Percentiles rank a stretch among this genome's conserved stretches.
Conservation (phyloP, 35 echinoderm and acorn worm species). For the Heliocidaris erythrogramma region DNA sequence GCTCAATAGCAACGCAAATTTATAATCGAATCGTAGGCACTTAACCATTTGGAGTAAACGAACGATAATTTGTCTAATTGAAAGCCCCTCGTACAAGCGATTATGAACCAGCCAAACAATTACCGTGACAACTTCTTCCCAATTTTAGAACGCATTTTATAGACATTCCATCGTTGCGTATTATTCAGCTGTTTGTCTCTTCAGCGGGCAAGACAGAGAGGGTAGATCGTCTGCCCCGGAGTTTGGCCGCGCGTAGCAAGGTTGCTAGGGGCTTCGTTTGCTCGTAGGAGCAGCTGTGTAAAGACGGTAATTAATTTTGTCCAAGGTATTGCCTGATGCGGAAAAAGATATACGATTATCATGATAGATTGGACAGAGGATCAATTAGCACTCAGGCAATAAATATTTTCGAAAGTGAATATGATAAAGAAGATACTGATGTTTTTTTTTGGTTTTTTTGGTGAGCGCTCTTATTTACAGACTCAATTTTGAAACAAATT, state of each 20-base stretch:
- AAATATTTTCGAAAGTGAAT: not conserved
- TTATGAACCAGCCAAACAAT: not conserved
- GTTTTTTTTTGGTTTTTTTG: too few relatives aligned
- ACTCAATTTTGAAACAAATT: too few relatives aligned
- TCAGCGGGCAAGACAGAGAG: not conserved
- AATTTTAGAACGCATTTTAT: not conserved
- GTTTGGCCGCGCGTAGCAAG: not conserved
- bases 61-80: constrained; percentile 48
- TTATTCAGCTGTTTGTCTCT: constrained; percentile 29
- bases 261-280: not conserved
- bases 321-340: not conserved
- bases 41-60: constrained; percentile 11
- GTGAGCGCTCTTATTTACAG: too few relatives aligned
- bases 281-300: not conserved
- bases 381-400: not conserved
- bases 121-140: not conserved
- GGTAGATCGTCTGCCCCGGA: not conserved
- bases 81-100: not conserved
- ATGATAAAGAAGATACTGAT: not conserved
- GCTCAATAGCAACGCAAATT: constrained; percentile 21
- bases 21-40: constrained; percentile 38
- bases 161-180: not conserved
- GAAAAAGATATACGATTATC: not conserved
- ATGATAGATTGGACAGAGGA: not conserved
- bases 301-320: constrained; percentile 13